Conservation (phyloP, 1,140 invertebrate genomes). For the Sitophilus oryzae region DNA sequence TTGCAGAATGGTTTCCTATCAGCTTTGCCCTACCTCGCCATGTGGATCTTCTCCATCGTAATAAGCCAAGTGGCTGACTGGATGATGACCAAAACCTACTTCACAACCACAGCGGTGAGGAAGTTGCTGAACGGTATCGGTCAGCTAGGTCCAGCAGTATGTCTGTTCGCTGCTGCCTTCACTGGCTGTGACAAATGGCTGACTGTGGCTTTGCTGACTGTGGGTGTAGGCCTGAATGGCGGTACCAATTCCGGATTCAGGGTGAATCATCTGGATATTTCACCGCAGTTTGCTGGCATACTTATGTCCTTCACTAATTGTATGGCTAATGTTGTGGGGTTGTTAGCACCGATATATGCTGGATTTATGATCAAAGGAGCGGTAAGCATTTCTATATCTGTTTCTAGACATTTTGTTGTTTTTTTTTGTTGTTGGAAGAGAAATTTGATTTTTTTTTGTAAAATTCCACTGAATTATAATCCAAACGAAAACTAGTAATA, state of each 20-base stretch:
- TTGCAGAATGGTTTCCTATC: slow-evolving; percentile 75
- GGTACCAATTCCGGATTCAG: slow-evolving; percentile 82
- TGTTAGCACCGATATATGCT: slow-evolving; percentile 77
- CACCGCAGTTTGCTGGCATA: slow-evolving; percentile 83
- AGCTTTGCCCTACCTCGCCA: slow-evolving; percentile 74
- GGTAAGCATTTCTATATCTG: slow-evolving; percentile 45
- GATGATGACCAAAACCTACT: slow-evolving; percentile 65
- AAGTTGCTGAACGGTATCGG: slow-evolving; percentile 78
- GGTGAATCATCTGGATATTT: slow-evolving; percentile 88
- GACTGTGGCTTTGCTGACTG: slow-evolving; percentile 67
- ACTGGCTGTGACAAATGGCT: slow-evolving; percentile 69
- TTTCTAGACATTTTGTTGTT: too few species aligned
- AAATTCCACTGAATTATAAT: too few species aligned
- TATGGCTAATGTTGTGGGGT: slow-evolving; percentile 80
- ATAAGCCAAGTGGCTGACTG: slow-evolving; percentile 75
- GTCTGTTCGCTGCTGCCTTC: slow-evolving; percentile 69
- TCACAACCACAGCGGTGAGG: slow-evolving; percentile 65
- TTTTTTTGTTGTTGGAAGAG: too few species aligned
- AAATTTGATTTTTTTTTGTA: too few species aligned
- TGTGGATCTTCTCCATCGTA: slow-evolving; percentile 82
- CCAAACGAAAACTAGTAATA: too few species aligned
- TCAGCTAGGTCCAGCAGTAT: slow-evolving; percentile 71
- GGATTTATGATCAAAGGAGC: slow-evolving; percentile 68
- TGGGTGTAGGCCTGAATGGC: slow-evolving; percentile 77
- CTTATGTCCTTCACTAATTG: slow-evolving; percentile 93